Percentiles rank a stretch among this genome's conserved stretches.
These are phyloP conservation scores for Aramus guarauna DNA, from an alignment of 2,113 vertebrate genomes.

Conservation along the genomic window DNA sequence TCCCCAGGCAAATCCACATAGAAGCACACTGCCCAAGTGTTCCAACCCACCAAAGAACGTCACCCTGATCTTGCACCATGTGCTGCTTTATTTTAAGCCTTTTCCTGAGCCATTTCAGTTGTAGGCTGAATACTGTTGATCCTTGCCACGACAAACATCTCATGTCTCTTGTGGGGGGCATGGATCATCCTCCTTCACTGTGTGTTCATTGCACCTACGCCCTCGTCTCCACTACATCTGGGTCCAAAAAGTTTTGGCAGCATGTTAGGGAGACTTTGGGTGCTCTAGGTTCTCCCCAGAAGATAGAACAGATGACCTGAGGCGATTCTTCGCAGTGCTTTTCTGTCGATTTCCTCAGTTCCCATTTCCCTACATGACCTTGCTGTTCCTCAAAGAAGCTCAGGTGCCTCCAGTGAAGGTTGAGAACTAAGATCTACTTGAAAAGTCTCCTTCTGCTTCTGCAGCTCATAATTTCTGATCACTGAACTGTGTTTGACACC, in stretches of 20 bases:
- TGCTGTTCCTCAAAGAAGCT: not conserved
- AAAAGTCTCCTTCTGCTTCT: not conserved
- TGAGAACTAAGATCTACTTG: not conserved
- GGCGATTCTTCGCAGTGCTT: not conserved
- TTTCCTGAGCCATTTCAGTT: not conserved
- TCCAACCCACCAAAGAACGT: not conserved
- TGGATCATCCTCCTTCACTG: not conserved
- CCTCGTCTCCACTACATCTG: not conserved
- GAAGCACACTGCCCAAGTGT: not conserved
- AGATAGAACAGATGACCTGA: not conserved
- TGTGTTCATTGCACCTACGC: not conserved
- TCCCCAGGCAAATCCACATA: not conserved
- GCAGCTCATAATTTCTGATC: not conserved
- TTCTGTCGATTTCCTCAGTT: not conserved
- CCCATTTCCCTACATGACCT: accelerated
- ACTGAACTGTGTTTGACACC: not conserved
- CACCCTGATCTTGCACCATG: not conserved
- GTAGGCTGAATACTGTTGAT: not conserved
- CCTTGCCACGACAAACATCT: not conserved
- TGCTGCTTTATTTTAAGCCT: not conserved
- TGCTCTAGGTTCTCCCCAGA: not conserved
- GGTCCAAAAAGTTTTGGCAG: not conserved
- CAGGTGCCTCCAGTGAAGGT: not conserved
- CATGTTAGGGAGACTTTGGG: not conserved
- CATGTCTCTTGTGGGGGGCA: not conserved